Conservation (phyloP, 1,140 invertebrate genomes). For the Ericerus pela region DNA sequence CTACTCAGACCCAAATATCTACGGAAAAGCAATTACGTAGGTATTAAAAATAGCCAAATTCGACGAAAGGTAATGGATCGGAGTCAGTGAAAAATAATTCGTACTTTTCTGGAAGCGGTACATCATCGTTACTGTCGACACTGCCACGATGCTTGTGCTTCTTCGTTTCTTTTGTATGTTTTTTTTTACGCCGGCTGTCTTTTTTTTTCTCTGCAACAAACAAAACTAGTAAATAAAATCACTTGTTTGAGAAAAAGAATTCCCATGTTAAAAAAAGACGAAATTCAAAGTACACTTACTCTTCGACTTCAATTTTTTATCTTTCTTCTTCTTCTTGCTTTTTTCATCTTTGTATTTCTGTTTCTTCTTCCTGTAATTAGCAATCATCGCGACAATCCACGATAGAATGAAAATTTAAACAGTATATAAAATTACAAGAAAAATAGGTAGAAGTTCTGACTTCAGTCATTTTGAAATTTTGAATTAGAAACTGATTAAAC, state of each 20-base stretch:
- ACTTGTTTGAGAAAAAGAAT: too few relatives aligned
- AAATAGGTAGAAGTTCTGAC: too few relatives aligned
- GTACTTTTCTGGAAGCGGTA: conserved; percentile 21
- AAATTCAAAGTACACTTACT: conserved; percentile 32
- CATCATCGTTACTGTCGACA: conserved; percentile 23
- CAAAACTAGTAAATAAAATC: conserved; percentile 8
- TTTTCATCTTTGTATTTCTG: conserved; percentile 43
- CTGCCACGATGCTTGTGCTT: conserved; percentile 15
- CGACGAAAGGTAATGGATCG: not conserved
- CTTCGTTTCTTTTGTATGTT: conserved; percentile 30
- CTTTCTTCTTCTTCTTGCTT: conserved; percentile 49
- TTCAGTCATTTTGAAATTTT: too few relatives aligned
- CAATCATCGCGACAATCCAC: not conserved
- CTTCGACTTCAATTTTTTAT: conserved; percentile 46
- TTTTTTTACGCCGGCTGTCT: conserved; percentile 44
- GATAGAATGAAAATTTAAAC: not conserved
- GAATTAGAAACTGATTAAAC: too few relatives aligned
- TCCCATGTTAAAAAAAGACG: too few relatives aligned
- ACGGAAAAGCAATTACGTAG: conserved; percentile 13
- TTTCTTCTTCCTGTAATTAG: conserved; percentile 28
- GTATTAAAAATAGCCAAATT: not conserved
- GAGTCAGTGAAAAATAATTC: not conserved
- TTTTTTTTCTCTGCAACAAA: conserved; percentile 35
- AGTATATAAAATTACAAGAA: not conserved
- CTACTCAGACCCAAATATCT: conserved; percentile 33